Conservation (phyloP, 2,888 invertebrate species). For the Stegana nigrithorax region DNA sequence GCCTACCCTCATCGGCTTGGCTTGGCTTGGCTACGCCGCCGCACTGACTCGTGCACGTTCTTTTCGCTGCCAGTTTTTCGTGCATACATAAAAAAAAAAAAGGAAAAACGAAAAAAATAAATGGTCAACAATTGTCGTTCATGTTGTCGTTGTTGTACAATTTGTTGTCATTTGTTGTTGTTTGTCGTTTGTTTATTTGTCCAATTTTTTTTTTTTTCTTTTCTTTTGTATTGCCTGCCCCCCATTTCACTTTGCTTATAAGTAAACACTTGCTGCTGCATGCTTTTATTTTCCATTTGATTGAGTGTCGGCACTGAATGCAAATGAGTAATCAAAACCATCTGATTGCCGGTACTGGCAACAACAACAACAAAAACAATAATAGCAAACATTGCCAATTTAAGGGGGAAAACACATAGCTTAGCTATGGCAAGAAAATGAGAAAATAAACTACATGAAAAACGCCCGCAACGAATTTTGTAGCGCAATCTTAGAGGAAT, state of each 20-base stretch:
- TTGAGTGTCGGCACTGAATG: slow-evolving; percentile 19
- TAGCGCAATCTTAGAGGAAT: not conserved
- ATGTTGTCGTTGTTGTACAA: slow-evolving; percentile 26
- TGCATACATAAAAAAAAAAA: not conserved
- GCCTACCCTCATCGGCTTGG: no score
- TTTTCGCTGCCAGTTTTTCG: slow-evolving; percentile 29
- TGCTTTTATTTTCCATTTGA: slow-evolving; percentile 1
- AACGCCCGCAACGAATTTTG: slow-evolving; percentile 30
- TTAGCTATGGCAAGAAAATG: slow-evolving; percentile 12
- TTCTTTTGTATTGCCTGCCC: not conserved
- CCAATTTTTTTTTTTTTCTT: not conserved
- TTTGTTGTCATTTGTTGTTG: slow-evolving; percentile 3
- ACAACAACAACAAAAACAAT: slow-evolving; percentile 40
- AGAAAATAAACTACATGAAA: slow-evolving; percentile 23
- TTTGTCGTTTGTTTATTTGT: not conserved
- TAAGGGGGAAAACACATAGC: slow-evolving; percentile 30
- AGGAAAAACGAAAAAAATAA: no score
- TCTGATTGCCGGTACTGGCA: no score
- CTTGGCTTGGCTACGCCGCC: no score
- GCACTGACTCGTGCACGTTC: no score
- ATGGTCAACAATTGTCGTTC: slow-evolving; percentile 37
- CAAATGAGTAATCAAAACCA: slow-evolving; percentile 20
- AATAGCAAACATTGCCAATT: no score
- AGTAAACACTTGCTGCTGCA: slow-evolving; percentile 11
- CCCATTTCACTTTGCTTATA: not conserved